Percentiles rank a stretch among this genome's conserved stretches.
These are phyloP conservation scores for Auanema sp. DNA, from an alignment of 2,888 invertebrate species.

Conservation along the genomic window DNA sequence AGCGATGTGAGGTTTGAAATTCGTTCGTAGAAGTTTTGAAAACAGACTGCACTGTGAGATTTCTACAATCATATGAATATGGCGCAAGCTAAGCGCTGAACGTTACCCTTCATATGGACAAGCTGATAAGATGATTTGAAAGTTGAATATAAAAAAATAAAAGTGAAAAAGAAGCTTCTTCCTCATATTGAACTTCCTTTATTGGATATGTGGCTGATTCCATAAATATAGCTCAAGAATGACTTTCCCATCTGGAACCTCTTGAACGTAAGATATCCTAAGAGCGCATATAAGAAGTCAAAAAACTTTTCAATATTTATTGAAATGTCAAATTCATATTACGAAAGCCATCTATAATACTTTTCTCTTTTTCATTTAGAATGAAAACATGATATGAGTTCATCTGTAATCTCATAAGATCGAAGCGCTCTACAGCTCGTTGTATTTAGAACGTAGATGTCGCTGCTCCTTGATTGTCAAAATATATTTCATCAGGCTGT, in stretches of 20 bases:
- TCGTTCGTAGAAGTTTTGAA: background rate
- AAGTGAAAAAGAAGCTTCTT: background rate
- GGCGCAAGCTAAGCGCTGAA: background rate
- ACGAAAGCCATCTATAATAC: too few relatives aligned
- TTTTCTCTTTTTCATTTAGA: too few relatives aligned
- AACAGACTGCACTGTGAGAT: background rate
- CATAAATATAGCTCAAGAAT: slow-evolving; percentile 14
- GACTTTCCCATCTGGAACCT: slow-evolving; percentile 8
- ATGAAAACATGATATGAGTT: too few relatives aligned
- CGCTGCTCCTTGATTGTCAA: slow-evolving; percentile 59
- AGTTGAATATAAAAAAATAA: background rate
- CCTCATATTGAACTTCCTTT: background rate
- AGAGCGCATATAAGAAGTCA: background rate
- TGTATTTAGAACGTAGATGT: slow-evolving; percentile 34
- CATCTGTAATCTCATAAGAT: too few relatives aligned
- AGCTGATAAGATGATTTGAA: background rate
- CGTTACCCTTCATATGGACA: slow-evolving; percentile 10
- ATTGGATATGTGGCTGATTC: slow-evolving; percentile 7
- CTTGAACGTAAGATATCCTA: background rate
- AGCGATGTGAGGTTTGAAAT: background rate
- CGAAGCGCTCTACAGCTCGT: background rate
- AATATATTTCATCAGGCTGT: slow-evolving; percentile 59
- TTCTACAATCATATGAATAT: too few relatives aligned
- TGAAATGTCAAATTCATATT: too few relatives aligned
- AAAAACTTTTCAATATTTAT: slow-evolving; percentile 6